Base-by-base conservation (phyloP, 2,113 vertebrate genomes). In the Sorex araneus region DNA sequence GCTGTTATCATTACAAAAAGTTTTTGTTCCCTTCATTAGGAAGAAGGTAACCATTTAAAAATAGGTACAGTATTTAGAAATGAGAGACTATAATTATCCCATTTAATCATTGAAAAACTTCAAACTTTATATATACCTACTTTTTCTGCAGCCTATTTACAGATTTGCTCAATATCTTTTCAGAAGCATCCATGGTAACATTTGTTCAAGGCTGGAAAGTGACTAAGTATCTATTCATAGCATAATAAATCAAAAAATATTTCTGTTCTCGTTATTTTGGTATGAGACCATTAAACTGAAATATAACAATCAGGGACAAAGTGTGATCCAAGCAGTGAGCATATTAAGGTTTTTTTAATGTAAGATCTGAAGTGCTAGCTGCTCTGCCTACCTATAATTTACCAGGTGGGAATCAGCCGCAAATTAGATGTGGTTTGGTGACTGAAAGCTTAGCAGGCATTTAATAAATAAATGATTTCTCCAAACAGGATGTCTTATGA, bases 21-120 rank as follows among this genome's bases (percentile, higher is more conserved):
- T 1, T 19, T 18, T 6, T 4, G 21, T 64, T 63, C 69, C 21
- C 50, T 15, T 88, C 34, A 36, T 21, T 40, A 79, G 30, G 50
- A 71, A 57, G 25, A 36, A 75, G 47, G 19, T 76, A 47, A 79
- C 43, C n/a, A 69, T 82, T 13, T 8, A 28, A 76, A 76, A 92
- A 34, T 57, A 64, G 75, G 4, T n/a, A 40, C 34, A 36, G 27
- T 60, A 36, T 43, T 10, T 57, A 18, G 34, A 82, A 85, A 57
- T 84, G 43, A 90, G 25, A 50, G 19, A 30, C 19, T 57, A 89
- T 32, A 85, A 78, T 89, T 74, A 82, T 84, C n/a, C 75, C 30
- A 60, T 18, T 76, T 50, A 8, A 32, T 79, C 69, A 40, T 18
- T 36, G 18, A 36, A 83, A 60, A 34, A n/a, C 43, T 30, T 74